phyloP scores from a whole-genome alignment of 2,797 vertebrate species.

The Leuciscus waleckii region DNA sequence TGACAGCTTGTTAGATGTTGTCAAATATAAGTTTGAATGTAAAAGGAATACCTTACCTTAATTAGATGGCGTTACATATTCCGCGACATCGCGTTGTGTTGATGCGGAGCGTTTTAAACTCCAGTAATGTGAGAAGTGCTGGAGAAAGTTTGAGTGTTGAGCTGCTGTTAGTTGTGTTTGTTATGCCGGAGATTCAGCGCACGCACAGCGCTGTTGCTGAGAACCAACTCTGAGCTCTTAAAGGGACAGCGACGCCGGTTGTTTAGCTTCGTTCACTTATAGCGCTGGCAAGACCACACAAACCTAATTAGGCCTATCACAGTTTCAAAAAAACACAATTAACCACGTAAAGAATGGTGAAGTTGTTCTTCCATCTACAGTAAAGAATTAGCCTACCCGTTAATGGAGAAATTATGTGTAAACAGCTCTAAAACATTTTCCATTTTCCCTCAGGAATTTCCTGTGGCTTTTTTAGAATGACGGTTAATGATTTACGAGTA shows the following conservation, averaged over 20 bases:
- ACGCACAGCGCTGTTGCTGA: conserved; percentile 16
- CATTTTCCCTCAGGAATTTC: not conserved
- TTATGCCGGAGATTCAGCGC: conserved; percentile 28
- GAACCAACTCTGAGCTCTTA: conserved; percentile 50
- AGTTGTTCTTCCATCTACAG: not conserved
- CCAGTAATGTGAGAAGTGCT: not conserved
- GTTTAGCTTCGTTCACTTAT: not conserved
- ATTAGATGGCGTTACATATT: not conserved
- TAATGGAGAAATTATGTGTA: not conserved
- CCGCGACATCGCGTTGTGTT: not conserved
- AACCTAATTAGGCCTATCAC: not conserved
- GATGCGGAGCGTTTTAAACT: not conserved
- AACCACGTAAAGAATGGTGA: not conserved
- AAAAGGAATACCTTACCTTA: conserved; percentile 27
- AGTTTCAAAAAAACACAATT: not conserved
- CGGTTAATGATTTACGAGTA: not conserved
- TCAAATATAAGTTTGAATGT: not conserved
- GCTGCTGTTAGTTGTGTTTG: conserved; percentile 25
- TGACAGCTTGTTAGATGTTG: not conserved
- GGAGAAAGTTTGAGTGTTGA: conserved; percentile 22
- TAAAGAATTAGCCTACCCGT: not conserved
- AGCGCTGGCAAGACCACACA: not conserved
- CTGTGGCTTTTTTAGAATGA: not conserved
- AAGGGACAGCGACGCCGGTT: conserved; percentile 51
- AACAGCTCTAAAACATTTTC: not conserved